Conservation (phyloP, 1,140 invertebrate species). For the Drosophila virilis region DNA sequence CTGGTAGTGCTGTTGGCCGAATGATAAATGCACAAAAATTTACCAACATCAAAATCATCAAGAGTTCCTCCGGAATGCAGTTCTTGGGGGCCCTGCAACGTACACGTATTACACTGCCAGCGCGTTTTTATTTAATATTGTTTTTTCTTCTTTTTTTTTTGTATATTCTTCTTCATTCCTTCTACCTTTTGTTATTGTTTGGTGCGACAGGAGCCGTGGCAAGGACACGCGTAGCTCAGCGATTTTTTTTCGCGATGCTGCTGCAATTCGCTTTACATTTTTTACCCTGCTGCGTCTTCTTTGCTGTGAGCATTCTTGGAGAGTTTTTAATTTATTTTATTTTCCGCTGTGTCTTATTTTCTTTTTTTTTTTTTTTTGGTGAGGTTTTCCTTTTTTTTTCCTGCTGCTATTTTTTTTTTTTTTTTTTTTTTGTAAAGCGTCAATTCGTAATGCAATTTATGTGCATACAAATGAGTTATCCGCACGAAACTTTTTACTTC, state of each 20-base stretch:
- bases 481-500: constrained; percentile 33
- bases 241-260: constrained; percentile 29
- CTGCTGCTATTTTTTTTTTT: not conserved
- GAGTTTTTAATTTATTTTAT: constrained; percentile 56
- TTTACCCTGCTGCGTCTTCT: constrained; percentile 12
- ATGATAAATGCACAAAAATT: constrained; percentile 53
- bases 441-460: constrained; percentile 60
- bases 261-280: constrained; percentile 36
- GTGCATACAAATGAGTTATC: constrained; percentile 56
- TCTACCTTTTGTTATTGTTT: constrained; percentile 35
- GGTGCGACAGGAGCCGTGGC: constrained; percentile 25
- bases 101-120: not conserved
- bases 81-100: not conserved
- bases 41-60: constrained; percentile 46
- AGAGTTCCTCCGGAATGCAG: constrained; percentile 8
- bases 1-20: constrained; percentile 1
- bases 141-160: constrained; percentile 15
- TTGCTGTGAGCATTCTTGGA: constrained; percentile 25
- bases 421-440: constrained; percentile 23
- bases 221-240: constrained; percentile 47
- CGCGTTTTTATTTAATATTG: constrained; percentile 24
- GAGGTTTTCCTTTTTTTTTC: not conserved
- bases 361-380: constrained; percentile 4
- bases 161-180: not conserved
- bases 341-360: constrained; percentile 27